phyloP scores from a whole-genome alignment of 2,797 vertebrate genomes.

The Rousettus madagascariensis region DNA sequence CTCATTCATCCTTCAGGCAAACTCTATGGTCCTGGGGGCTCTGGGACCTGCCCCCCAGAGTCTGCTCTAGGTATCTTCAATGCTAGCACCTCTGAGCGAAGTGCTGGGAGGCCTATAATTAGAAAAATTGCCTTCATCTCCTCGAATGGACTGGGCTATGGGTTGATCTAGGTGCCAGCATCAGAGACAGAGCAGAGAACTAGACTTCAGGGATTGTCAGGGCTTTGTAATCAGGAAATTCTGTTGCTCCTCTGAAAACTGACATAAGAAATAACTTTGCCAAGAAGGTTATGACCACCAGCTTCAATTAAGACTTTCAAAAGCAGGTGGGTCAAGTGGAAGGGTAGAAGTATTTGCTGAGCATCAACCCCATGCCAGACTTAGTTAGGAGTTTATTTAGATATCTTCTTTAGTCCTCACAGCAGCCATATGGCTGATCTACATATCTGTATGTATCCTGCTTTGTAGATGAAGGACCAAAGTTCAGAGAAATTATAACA shows the following conservation, averaged over 20 bases:
- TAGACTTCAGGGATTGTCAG: neutral
- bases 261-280: neutral
- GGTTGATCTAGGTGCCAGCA: too few relatives aligned
- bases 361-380: neutral
- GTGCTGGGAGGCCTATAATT: neutral
- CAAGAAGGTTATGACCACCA: neutral
- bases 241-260: neutral
- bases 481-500: neutral
- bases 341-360: neutral
- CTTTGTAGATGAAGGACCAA: neutral
- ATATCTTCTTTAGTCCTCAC: neutral
- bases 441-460: neutral
- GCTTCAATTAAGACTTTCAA: neutral
- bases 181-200: neutral
- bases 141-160: neutral
- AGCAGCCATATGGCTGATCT: neutral
- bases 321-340: neutral
- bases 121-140: neutral
- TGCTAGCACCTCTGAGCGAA: neutral
- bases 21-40: neutral
- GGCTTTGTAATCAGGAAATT: neutral
- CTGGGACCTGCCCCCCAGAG: neutral
- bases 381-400: neutral
- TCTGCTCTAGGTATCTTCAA: neutral
- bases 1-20: neutral